These are phyloP conservation scores for Mechanitis messenoides DNA, from an alignment of 2,888 invertebrate genomes.

Conservation along the genomic window DNA sequence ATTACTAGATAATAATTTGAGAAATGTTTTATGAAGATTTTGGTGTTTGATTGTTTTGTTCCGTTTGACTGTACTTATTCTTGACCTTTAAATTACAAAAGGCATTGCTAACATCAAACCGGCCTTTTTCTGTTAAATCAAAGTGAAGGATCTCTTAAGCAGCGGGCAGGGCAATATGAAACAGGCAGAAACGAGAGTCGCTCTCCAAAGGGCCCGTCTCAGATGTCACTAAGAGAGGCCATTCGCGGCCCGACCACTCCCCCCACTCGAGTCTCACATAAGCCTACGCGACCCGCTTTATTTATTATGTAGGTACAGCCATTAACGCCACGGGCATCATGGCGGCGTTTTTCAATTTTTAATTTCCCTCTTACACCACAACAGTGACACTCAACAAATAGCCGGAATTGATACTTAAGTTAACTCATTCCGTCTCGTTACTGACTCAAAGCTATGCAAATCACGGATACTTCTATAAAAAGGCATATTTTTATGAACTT, in stretches of 20 bases:
- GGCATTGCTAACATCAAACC: slow-evolving; percentile 55
- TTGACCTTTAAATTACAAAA: slow-evolving; percentile 32
- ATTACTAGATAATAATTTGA: no score
- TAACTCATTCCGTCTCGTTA: slow-evolving; percentile 45
- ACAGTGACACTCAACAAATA: slow-evolving; percentile 56
- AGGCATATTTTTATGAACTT: not conserved
- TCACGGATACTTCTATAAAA: not conserved
- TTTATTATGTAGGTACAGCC: slow-evolving; percentile 72
- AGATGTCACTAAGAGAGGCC: slow-evolving; percentile 73
- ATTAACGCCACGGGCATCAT: slow-evolving; percentile 73
- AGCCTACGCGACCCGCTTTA: slow-evolving; percentile 72
- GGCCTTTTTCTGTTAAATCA: slow-evolving; percentile 71
- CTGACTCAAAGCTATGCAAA: slow-evolving; percentile 2
- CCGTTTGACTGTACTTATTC: slow-evolving; percentile 3
- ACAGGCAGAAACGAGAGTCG: slow-evolving; percentile 68
- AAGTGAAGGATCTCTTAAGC: slow-evolving; percentile 69
- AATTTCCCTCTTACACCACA: slow-evolving; percentile 66
- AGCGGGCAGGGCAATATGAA: slow-evolving; percentile 71
- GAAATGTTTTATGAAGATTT: slow-evolving; percentile 6
- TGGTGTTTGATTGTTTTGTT: slow-evolving; percentile 10
- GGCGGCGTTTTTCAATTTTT: slow-evolving; percentile 75
- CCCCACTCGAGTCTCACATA: slow-evolving; percentile 74
- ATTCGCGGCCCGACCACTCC: slow-evolving; percentile 74
- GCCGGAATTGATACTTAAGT: slow-evolving; percentile 64
- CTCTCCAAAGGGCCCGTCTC: slow-evolving; percentile 73